Evolutionary conservation across 2,888 invertebrate genomes (phyloP).

Genomic region (Ochropleura plecta): DNA sequence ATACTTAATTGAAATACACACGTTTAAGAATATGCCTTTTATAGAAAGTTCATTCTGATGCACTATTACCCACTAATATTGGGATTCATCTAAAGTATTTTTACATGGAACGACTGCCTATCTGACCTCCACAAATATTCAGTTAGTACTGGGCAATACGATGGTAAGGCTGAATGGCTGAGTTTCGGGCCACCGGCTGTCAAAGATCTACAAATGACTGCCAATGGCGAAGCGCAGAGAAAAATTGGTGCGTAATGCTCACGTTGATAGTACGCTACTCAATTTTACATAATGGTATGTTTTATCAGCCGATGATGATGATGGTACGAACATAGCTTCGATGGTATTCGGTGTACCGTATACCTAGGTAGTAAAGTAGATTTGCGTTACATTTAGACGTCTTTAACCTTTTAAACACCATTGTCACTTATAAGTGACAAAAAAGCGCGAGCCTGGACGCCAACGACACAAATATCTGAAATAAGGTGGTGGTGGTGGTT

Average conservation of each 20-base stretch:
- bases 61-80: neutral
- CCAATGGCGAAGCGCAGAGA: neutral
- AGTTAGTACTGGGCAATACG: neutral
- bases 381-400: neutral
- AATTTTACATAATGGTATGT: neutral
- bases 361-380: neutral
- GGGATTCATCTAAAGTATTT: neutral
- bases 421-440: no score
- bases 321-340: neutral
- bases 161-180: neutral
- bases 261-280: neutral
- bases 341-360: neutral
- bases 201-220: neutral
- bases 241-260: neutral
- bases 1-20: slow-evolving; percentile 11
- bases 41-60: neutral
- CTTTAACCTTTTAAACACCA: neutral
- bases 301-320: neutral
- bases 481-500: no score
- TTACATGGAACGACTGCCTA: neutral
- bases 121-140: neutral
- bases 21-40: neutral
- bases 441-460: no score
- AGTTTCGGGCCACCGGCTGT: neutral
- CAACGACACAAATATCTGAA: no score